These are phyloP conservation scores for Lepeophtheirus nordmannii DNA, from an alignment of 2,888 invertebrate species.

Conservation along the genomic window DNA sequence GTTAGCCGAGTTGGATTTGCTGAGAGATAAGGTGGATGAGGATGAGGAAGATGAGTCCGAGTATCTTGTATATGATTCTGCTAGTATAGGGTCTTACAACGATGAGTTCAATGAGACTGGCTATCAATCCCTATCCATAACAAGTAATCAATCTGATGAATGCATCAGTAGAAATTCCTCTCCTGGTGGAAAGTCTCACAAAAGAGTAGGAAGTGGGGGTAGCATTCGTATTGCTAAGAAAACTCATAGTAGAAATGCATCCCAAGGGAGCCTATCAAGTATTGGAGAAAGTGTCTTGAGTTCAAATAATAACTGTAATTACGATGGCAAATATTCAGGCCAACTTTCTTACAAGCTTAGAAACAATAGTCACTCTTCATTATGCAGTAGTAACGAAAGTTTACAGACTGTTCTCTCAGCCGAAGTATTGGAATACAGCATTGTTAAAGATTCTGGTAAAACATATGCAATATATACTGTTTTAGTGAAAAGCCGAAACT, in stretches of 20 bases:
- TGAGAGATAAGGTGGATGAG: conserved; percentile 43
- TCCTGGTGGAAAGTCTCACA: neutral
- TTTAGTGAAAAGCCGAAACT: conserved; percentile 51
- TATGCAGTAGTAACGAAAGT: neutral
- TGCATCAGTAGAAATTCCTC: neutral
- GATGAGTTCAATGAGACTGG: neutral
- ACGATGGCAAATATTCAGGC: neutral
- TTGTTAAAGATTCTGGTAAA: conserved; percentile 51
- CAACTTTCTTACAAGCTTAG: neutral
- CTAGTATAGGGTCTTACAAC: conserved; percentile 10
- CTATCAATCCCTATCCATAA: neutral
- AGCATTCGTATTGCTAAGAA: neutral
- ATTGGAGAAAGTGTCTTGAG: too few relatives aligned
- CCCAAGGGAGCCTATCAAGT: neutral
- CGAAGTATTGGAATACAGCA: neutral
- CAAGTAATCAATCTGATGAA: neutral
- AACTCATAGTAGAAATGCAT: neutral
- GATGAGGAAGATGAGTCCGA: conserved; percentile 42
- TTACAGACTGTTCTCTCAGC: neutral
- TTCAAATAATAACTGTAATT: neutral
- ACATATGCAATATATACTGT: conserved; percentile 78
- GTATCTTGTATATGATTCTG: conserved; percentile 35
- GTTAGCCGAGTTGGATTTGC: conserved; percentile 52
- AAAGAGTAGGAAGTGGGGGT: neutral
- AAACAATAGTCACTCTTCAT: neutral